A percentile compares a stretch with the other conserved stretches of the same genome.
These are phyloP conservation scores for Andricus quercusramuli DNA, from an alignment of 2,888 invertebrate genomes.

Conservation along the genomic window DNA sequence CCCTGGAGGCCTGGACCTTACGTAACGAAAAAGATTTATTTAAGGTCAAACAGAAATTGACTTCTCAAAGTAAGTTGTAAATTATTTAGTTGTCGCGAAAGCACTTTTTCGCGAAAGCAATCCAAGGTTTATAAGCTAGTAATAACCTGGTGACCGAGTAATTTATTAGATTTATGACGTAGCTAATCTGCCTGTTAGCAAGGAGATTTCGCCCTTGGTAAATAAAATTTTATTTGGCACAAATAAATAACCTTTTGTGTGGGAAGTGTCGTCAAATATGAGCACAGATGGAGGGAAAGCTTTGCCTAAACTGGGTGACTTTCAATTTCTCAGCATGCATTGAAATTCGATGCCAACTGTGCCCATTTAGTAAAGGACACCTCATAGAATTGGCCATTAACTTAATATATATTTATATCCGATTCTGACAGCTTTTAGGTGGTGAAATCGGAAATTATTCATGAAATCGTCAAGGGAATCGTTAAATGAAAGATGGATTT, in stretches of 20 bases:
- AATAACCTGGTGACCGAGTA: neutral
- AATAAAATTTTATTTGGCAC: constrained; percentile 21
- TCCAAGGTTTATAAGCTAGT: neutral
- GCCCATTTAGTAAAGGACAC: constrained; percentile 27
- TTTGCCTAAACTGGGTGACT: constrained; percentile 31
- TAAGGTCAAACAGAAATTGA: constrained; percentile 12
- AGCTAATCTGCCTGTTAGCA: constrained; percentile 20
- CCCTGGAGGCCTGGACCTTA: neutral
- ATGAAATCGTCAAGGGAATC: neutral
- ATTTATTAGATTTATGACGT: constrained; percentile 24
- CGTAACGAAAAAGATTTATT: constrained; percentile 1
- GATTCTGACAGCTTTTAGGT: neutral
- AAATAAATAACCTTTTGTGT: neutral
- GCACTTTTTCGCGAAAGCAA: neutral
- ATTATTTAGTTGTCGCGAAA: constrained; percentile 12
- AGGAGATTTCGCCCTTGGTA: neutral
- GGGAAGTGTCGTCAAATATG: constrained; percentile 12
- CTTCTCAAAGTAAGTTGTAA: neutral
- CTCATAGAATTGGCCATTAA: constrained; percentile 21
- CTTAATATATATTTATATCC: constrained; percentile 15
- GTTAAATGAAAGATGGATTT: constrained; percentile 5
- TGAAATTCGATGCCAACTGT: constrained; percentile 32
- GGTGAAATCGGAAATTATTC: constrained; percentile 28
- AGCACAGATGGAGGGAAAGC: constrained; percentile 36
- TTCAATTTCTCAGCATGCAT: constrained; percentile 28